Evolutionary conservation across 1,140 invertebrate species (phyloP), one percentile per base, ranked within the genome.

Genomic region (Lanistes nyassanus): DNA sequence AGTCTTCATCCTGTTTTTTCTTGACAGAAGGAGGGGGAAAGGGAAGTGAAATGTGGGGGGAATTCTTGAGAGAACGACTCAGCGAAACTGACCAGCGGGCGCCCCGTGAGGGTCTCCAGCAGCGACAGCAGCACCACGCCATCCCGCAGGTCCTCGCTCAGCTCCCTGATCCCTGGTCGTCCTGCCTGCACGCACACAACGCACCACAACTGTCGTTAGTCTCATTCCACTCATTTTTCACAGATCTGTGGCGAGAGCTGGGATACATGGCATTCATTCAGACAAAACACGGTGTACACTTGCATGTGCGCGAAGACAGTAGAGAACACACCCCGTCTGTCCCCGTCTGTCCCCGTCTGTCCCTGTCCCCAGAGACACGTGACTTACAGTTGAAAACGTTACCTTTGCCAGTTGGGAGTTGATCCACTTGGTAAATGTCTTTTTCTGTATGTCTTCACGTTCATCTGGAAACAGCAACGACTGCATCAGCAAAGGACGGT

Each of bases 351-450:
- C n/a, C n/a, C n/a, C n/a, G n/a, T n/a, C n/a, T n/a, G n/a, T n/a
- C n/a, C n/a, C n/a, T n/a, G n/a, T n/a, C n/a, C n/a, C n/a, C n/a
- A n/a, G n/a, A n/a, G n/a, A n/a, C n/a, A n/a, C n/a, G n/a, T n/a
- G n/a, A n/a, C n/a, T n/a, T n/a, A n/a, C n/a, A n/a, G n/a, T n/a
- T n/a, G n/a, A n/a, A n/a, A 36, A 19, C 64, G 77, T 37, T 77
- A 86, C 86, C 83, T 86, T 87, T 47, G 82, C 81, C 36, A 88
- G 77, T 73, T 97, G 95, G 60, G 95, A 95, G 90, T 97, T 97
- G 80, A 97, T 96, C 96, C 96, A 97, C 92, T 97, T 97, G 51
- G 95, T 94, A 88, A 97, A 97, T 1, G 96, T 97, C 90, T 97
- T 97, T 91, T 96, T 97, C 88, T 97, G 96, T 75, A 97, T 94